Base-by-base conservation (phyloP, 2,888 invertebrate species). In the Scaptomyza parva region DNA sequence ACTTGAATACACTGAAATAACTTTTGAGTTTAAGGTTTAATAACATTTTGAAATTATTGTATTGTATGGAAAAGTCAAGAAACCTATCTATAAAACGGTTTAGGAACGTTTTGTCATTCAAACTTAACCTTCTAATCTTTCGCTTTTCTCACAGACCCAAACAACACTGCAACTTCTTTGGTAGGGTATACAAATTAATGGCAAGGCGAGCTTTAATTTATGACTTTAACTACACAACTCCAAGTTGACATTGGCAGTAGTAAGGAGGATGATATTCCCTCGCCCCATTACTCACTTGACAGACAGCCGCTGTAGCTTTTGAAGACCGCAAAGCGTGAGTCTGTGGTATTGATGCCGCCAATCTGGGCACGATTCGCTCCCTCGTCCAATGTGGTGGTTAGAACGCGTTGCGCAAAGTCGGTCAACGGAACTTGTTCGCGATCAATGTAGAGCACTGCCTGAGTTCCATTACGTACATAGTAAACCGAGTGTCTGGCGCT, bases 271-370 rank as follows among this genome's bases (percentile, higher is more conserved):
- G 35, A 14, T 45, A 30, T 14, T n/a, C 41, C 33, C 6, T 2
- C 7, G 3, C 2, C 7, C 5, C 2, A 7, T 0, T 35, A 94
- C 95, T 94, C 92, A 97, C 97, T 97, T 70, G 97, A 97, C 69
- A 97, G 93, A 91, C 97, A 97, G 58, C 97, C 97, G 86, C 96
- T 96, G 91, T 97, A 97, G 77, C 96, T 96, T 88, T 96, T 96
- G 89, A 96, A 97, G 63, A 95, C 95, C 66, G 94, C 95, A 80
- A 97, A 95, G 72, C 97, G 93, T 3, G 96, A 95, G 89, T 97
- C 97, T 4, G 95, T 95, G 5, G 96, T 96, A 84, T 96, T 97
- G 14, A 97, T 94, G 22, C 97, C 97, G 11, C 97, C 97, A 53
- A 97, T 94, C 90, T 97, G 96, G 9, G 97, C 96, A 85, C 97